These are phyloP conservation scores for Abrostola triplasia DNA, from an alignment of 2,888 invertebrate genomes.

Conservation along the genomic window DNA sequence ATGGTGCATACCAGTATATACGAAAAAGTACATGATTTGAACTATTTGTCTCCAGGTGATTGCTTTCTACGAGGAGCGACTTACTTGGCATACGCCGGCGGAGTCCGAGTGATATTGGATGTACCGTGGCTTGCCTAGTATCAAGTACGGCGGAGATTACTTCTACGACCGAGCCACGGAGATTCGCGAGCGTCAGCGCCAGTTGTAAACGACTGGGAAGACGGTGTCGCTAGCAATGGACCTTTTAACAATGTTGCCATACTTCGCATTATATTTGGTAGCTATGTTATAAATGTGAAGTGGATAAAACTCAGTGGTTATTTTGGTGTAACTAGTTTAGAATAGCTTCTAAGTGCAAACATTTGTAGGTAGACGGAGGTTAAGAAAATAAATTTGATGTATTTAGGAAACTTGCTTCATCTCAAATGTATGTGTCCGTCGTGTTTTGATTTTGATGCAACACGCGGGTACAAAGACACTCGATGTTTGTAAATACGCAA, in stretches of 20 bases:
- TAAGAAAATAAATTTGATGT: constrained; percentile 11
- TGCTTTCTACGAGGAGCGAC: constrained; percentile 97
- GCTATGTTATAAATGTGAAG: constrained; percentile 20
- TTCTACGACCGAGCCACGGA: constrained; percentile 33
- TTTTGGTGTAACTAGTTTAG: constrained; percentile 20
- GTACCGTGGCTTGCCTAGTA: constrained; percentile 30
- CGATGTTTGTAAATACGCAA: not conserved
- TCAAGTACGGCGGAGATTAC: constrained; percentile 38
- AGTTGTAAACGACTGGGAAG: constrained; percentile 12
- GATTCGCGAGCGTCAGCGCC: constrained; percentile 31
- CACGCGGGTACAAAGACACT: not conserved
- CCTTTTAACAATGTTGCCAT: constrained; percentile 42
- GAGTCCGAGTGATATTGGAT: constrained; percentile 70
- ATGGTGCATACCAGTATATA: too few species aligned
- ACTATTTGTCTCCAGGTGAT: constrained; percentile 90
- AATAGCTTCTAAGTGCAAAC: constrained; percentile 33
- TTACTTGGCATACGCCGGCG: constrained; percentile 96
- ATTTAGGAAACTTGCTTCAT: constrained; percentile 7
- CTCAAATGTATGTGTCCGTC: not conserved
- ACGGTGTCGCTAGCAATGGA: constrained; percentile 26
- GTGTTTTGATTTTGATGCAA: not conserved
- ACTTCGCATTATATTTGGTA: constrained; percentile 41
- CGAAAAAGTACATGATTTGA: too few species aligned
- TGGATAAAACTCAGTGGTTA: constrained; percentile 14
- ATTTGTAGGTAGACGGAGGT: constrained; percentile 7